Conservation (phyloP, 2,888 invertebrate species). For the Hymenopus coronatus region DNA sequence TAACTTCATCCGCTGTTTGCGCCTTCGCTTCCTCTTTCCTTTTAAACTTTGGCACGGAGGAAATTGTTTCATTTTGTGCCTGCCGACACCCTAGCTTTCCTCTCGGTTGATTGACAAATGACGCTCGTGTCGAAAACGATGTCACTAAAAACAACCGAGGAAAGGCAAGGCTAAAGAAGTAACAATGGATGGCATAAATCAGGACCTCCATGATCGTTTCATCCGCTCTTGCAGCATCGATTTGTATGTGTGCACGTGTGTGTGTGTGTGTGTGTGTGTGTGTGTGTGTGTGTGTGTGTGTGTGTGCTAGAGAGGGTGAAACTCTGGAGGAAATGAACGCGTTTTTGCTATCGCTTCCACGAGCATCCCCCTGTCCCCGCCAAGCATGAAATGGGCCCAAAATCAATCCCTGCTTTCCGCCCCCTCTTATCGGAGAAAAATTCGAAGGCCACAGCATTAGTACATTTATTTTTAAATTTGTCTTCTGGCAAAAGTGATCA, state of each 20-base stretch:
- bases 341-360: neutral
- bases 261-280: too few species aligned
- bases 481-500: neutral
- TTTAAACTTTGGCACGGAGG: neutral
- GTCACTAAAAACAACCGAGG: neutral
- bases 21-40: neutral
- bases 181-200: slow-evolving; percentile 1
- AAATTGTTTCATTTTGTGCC: neutral
- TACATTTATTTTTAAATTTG: neutral
- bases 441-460: neutral
- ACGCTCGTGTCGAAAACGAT: neutral
- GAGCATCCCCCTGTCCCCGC: neutral
- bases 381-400: neutral
- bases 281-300: too few species aligned
- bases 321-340: neutral
- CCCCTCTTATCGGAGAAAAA: neutral
- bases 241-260: neutral
- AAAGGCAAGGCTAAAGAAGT: neutral
- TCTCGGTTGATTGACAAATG: slow-evolving; percentile 7
- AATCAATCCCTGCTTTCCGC: neutral
- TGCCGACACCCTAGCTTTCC: neutral
- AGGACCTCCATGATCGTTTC: neutral
- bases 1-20: neutral
- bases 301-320: neutral
- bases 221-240: neutral